Evolutionary conservation across 1,140 invertebrate species (phyloP).

Genomic region (Drosophila suzukii): DNA sequence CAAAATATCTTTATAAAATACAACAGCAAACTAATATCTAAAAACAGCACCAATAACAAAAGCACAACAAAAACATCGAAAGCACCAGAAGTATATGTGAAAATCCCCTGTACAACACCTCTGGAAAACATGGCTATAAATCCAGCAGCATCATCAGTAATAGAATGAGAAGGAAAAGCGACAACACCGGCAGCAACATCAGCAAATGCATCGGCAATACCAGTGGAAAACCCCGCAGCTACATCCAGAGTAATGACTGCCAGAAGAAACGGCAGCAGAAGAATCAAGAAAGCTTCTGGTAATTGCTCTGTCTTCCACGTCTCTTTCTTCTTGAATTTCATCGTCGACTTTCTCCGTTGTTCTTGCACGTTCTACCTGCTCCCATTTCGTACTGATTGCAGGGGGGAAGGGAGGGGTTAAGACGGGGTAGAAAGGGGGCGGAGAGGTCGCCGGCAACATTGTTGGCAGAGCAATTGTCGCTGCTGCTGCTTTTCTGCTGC

Average conservation of each 20-base stretch:
- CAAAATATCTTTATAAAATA: no score
- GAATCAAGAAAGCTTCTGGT: slow-evolving; percentile 45
- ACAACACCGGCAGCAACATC: neutral
- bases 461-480: slow-evolving; percentile 51
- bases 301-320: slow-evolving; percentile 41
- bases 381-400: slow-evolving; percentile 46
- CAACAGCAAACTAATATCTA: neutral
- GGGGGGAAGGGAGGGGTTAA: neutral
- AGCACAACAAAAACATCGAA: slow-evolving; percentile 14
- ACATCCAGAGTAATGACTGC: neutral
- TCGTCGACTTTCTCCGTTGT: slow-evolving; percentile 62
- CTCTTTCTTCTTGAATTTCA: slow-evolving; percentile 34
- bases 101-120: no score
- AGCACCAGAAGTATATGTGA: neutral
- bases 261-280: slow-evolving; percentile 11
- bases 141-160: slow-evolving; percentile 4
- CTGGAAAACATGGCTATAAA: neutral
- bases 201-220: neutral
- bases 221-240: neutral
- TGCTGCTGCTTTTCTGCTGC: slow-evolving; percentile 23
- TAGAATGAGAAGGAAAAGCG: no score
- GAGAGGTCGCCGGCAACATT: slow-evolving; percentile 57
- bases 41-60: neutral
- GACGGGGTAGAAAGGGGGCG: slow-evolving; percentile 8
- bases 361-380: slow-evolving; percentile 54